Base-by-base conservation (phyloP, 2,888 invertebrate genomes). In the Neoaliturus tenellus region DNA sequence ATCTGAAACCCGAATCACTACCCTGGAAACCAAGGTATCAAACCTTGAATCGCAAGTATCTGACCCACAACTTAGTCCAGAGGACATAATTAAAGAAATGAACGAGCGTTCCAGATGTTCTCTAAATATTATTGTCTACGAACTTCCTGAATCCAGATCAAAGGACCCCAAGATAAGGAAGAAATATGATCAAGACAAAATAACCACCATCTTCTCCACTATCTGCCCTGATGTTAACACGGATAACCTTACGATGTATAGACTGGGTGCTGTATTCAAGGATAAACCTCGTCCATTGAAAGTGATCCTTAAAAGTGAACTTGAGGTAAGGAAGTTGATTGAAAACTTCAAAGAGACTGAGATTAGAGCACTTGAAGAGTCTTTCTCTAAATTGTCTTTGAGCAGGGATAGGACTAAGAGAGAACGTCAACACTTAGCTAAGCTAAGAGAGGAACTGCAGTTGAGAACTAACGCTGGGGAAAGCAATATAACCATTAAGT, bases 351-450 rank as follows among this genome's bases (percentile, higher is more conserved):
- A 69, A 10, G 10, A 69, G 20, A 31, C 33, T 69, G 31, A n/a
- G 35, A 35, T 69, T n/a, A 33, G 33, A 69, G n/a, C 8, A 1
- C 35, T 69, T 1, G 69, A 33, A 6, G 35, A 69, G 33, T 69
- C 33, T 69, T 69, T 62, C 31, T 25, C 69, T 1, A 17, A 31
- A 17, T 4, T 69, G n/a, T 33, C 33, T 33, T 33, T 69, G n/a
- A 35, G 69, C 31, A 28, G 69, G n/a, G 69, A 69, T 35, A 33
- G 69, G n/a, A 69, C 31, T 33, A 69, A 69, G 33, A 69, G 69
- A 69, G 69, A 71, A 41, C 20, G 71, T 39, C 71, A 39, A 20
- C 71, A 71, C 23, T 25, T 71, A 23, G 41, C n/a, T 20, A 71
- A 39, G 20, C 41, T 71, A 35, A 71, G 71, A 41, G 71, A 71